Conservation (phyloP, 2,797 vertebrate genomes). For the Poliocrania exsul region DNA sequence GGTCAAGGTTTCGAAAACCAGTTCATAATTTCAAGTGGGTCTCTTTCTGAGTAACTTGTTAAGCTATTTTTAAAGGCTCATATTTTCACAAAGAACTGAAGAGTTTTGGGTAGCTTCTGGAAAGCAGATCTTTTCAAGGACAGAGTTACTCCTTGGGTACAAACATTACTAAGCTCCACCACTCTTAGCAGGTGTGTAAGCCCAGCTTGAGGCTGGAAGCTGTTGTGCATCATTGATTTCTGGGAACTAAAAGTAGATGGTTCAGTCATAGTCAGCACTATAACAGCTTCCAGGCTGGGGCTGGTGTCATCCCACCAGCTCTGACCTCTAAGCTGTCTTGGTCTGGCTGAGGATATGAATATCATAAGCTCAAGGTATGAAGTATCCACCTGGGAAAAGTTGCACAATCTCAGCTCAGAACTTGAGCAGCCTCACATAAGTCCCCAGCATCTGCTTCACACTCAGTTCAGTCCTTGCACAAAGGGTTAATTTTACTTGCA, state of each 20-base stretch:
- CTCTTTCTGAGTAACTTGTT: neutral
- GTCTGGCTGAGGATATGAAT: neutral
- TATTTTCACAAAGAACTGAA: neutral
- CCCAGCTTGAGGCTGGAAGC: neutral
- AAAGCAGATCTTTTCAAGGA: neutral
- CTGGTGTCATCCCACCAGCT: neutral
- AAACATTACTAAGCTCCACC: neutral
- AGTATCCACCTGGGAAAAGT: accelerated
- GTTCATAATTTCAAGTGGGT: neutral
- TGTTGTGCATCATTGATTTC: neutral
- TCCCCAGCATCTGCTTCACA: neutral
- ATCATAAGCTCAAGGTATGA: neutral
- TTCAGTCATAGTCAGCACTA: neutral
- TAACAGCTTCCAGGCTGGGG: neutral
- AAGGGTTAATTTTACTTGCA: conserved; percentile 15
- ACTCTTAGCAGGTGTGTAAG: neutral
- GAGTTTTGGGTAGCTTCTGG: neutral
- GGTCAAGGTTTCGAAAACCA: neutral
- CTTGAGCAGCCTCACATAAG: neutral
- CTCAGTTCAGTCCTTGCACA: neutral
- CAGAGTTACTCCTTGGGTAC: neutral
- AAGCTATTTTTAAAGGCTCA: neutral
- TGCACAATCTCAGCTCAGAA: neutral
- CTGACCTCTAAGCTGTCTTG: neutral
- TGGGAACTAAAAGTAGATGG: neutral